Base-by-base conservation (phyloP, 1,140 invertebrate species). In the Halyomorpha halys region DNA sequence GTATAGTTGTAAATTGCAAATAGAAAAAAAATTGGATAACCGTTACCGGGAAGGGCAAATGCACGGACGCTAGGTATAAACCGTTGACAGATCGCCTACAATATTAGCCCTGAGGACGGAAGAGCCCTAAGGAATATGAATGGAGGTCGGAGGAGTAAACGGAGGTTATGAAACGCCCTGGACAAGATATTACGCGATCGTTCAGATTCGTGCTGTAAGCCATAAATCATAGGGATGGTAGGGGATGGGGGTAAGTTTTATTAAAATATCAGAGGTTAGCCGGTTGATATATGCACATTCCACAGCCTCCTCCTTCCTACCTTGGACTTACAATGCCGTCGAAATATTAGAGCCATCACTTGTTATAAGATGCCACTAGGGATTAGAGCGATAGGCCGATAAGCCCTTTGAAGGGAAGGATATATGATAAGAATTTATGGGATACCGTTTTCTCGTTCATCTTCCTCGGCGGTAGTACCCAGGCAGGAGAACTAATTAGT, bases 251-350 rank as follows among this genome's bases (percentile, higher is more conserved):
- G n/a, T 19, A 30, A 25, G 34, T 62, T 62, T 62, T 62, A 62
- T 62, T 62, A 62, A 62, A 62, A 62, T 62, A 62, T 62, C 61
- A 30, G 61, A 18, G 39, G n/a, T 21, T 49, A 19, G 47, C 47
- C 47, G n/a, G 39, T 62, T 62, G 61, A 62, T 62, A 47, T 62
- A 62, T 62, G 61, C 61, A 62, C 61, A 62, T 62, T 62, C 61
- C 61, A 18, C n/a, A 15, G 59, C 39, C 18, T 34, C 18, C 59
- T 18, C 27, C 19, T 39, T 39, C 34, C 34, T 39, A 3, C 11
- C 34, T 13, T 39, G 34, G 13, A 39, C 34, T 39, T 39, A 39
- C 34, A 39, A 39, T 39, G 34, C 34, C 34, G 34, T 13, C 34
- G 34, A 39, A 13, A 11, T 39, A 39, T 39, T 39, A 39, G 34